These are phyloP conservation scores for Phyllotreta striolata DNA, from an alignment of 2,888 invertebrate species.

Conservation along the genomic window DNA sequence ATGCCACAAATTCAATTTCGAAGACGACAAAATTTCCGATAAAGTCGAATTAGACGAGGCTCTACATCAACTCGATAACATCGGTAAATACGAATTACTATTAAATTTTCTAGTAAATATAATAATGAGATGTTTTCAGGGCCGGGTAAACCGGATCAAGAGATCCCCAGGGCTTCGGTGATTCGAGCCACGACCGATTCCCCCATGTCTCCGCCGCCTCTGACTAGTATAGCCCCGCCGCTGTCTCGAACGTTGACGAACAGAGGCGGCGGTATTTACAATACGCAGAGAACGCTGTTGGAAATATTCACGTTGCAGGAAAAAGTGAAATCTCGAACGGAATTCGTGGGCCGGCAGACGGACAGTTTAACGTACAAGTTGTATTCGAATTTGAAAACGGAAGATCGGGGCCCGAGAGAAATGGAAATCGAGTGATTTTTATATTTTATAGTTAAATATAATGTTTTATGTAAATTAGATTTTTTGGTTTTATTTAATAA, in stretches of 20 bases:
- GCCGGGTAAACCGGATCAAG: conserved; percentile 48
- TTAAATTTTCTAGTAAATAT: too few relatives aligned
- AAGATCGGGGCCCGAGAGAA: conserved; percentile 59
- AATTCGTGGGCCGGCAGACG: conserved; percentile 67
- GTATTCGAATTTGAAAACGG: conserved; percentile 74
- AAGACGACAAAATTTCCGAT: conserved; percentile 64
- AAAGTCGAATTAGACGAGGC: conserved; percentile 72
- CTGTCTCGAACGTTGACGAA: conserved; percentile 45
- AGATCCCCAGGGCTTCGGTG: conserved; percentile 62
- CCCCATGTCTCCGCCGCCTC: conserved; percentile 81
- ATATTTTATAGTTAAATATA: background rate
- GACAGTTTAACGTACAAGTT: conserved; percentile 72
- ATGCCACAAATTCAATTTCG: conserved; percentile 69
- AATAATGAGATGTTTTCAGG: conserved; percentile 37
- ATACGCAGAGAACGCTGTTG: conserved; percentile 66
- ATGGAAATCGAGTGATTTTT: conserved; percentile 54
- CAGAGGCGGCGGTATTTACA: conserved; percentile 52
- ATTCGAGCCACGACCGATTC: conserved; percentile 85
- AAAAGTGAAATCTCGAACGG: conserved; percentile 61
- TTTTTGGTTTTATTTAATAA: background rate
- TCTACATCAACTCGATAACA: conserved; percentile 65
- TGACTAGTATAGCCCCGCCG: conserved; percentile 54
- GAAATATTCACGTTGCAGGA: conserved; percentile 73
- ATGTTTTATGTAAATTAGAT: background rate
- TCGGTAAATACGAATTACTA: conserved; percentile 60